These are phyloP conservation scores for Meloidogyne exigua DNA, from an alignment of 1,140 invertebrate species.

Conservation along the genomic window DNA sequence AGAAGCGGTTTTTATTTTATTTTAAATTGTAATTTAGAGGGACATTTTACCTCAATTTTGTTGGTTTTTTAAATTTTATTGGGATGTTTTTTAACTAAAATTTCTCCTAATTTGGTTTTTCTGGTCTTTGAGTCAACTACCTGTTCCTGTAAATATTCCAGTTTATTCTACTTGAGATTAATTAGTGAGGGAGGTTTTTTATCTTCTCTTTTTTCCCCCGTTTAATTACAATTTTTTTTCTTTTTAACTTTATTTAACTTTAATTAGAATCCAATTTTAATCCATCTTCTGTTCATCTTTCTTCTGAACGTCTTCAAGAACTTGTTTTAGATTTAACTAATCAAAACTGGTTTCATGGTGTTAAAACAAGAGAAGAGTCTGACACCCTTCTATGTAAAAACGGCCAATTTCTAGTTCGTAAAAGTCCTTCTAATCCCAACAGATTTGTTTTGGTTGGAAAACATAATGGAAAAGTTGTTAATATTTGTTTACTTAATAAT, in stretches of 20 bases:
- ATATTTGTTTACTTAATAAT: slow-evolving; percentile 36
- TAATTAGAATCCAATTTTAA: slow-evolving; percentile 2
- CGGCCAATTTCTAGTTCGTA: slow-evolving; percentile 38
- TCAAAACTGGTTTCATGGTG: slow-evolving; percentile 33
- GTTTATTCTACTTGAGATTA: no score
- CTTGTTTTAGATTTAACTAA: slow-evolving; percentile 12
- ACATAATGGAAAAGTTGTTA: slow-evolving; percentile 23
- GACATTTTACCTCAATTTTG: no score
- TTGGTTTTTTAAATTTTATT: no score
- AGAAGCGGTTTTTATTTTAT: not conserved
- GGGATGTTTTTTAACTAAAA: no score
- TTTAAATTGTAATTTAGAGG: no score
- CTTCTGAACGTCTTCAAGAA: slow-evolving; percentile 12
- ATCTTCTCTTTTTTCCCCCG: no score
- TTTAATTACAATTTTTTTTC: not conserved
- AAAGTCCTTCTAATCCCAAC: slow-evolving; percentile 34
- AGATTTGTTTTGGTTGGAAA: slow-evolving; percentile 39
- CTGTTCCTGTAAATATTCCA: no score
- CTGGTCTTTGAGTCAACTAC: no score
- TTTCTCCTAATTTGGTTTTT: no score
- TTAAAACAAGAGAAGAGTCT: slow-evolving; percentile 24
- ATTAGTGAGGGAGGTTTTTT: no score
- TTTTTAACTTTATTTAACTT: not conserved
- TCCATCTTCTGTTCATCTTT: not conserved
- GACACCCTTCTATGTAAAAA: slow-evolving; percentile 24